Evolutionary conservation across 1,140 invertebrate species (phyloP), one percentile per base, ranked within the genome.

Genomic region (Globodera ellingtonae): DNA sequence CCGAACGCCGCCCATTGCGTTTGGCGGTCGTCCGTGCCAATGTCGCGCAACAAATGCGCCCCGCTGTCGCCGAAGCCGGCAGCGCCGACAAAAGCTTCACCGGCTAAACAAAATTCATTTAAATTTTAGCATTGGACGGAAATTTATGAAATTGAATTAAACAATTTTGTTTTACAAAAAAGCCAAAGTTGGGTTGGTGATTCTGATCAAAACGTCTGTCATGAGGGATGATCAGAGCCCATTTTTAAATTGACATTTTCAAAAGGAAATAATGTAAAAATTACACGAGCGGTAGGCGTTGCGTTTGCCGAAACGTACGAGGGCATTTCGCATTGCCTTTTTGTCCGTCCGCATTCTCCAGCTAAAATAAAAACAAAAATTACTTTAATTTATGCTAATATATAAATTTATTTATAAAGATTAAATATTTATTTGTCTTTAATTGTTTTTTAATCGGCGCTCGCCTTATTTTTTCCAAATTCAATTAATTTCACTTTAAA

Each of bases 281-380:
- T 35, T 35, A 35, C 35, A 35, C 35, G 35, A 46, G 6, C 76
- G 76, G 71, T 79, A 79, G 46, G 69, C 78, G 52, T 82, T 66
- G 15, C 81, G 71, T 72, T 83, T 83, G 48, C 81, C 81, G 78
- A 83, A 83, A 35, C 81, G 70, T 48, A 83, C 81, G 48, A 83
- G 70, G 15, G 82, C 76, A 62, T 83, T 83, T 62, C 81, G 70
- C 81, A 83, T 83, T 47, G 81, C 81, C 66, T 82, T 83, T 50
- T 83, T 83, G 47, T 83, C 81, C 24, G 72, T 75, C 74, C 79
- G 72, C 81, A 82, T 79, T 69, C 67, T 81, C 74, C 74, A 79
- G 48, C 67, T 79, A 67, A 80, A 81, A 52, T 3, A 52, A 52
- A 7, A 52, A 52, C 52, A 15, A 15, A 52, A 52, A 35, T 35